Percentiles rank a stretch among this genome's conserved stretches.
phyloP scores from a whole-genome alignment of 2,113 vertebrate species.

The Tachysurus fulvidraco region DNA sequence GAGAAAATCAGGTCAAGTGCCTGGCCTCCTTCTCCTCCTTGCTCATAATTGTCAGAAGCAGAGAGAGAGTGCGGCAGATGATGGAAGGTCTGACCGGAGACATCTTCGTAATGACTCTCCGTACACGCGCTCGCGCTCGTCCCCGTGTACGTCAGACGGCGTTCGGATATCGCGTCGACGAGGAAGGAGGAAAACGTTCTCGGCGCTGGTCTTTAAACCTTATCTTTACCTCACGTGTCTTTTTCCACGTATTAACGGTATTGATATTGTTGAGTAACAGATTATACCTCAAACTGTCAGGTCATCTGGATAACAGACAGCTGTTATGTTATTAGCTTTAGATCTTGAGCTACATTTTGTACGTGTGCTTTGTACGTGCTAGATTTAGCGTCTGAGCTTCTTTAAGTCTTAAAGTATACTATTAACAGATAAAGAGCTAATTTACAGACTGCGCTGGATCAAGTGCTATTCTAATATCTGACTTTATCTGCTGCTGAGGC shows the following conservation, averaged over 20 bases:
- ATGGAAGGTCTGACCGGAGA: slow-evolving; percentile 62
- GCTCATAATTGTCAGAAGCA: slow-evolving; percentile 66
- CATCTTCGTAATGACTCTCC: slow-evolving; percentile 62
- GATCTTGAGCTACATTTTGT: no score
- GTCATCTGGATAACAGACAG: no score
- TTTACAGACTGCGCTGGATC: not conserved
- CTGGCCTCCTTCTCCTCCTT: slow-evolving; percentile 57
- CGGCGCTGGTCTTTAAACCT: not conserved
- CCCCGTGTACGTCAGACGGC: not conserved
- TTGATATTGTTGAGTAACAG: not conserved
- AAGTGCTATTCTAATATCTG: not conserved
- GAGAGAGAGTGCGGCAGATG: slow-evolving; percentile 57
- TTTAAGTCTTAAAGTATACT: not conserved
- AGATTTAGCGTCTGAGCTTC: not conserved
- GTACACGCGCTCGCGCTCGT: slow-evolving; percentile 1
- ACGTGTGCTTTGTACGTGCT: no score
- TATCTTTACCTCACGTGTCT: not conserved
- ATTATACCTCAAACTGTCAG: not conserved
- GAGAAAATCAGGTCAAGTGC: slow-evolving; percentile 92
- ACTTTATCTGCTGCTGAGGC: no score
- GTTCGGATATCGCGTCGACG: slow-evolving; percentile 21
- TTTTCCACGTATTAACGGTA: no score
- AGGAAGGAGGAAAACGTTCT: not conserved
- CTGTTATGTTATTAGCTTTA: no score
- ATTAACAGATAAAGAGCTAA: not conserved